Percentiles rank a stretch among this genome's conserved stretches.
phyloP scores from a whole-genome alignment of 2,888 invertebrate genomes.

The Lithodes maja region DNA sequence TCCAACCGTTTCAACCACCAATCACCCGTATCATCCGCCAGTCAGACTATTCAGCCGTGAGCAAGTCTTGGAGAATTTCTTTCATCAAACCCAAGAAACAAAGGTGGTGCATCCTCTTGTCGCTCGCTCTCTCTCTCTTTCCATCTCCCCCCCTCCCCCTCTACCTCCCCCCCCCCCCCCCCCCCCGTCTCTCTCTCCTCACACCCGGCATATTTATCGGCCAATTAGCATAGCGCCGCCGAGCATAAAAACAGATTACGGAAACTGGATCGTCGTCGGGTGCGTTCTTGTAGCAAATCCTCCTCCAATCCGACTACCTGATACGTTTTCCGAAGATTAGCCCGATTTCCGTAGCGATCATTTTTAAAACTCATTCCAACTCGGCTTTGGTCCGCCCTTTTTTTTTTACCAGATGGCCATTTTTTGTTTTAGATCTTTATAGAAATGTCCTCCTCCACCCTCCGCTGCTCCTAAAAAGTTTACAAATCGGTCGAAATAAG shows the following conservation, averaged over 20 bases:
- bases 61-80: neutral
- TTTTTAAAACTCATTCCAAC: too few relatives aligned
- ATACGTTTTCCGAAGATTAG: neutral
- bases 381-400: too few relatives aligned
- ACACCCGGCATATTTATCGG: slow-evolving; percentile 56
- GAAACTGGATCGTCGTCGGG: slow-evolving; percentile 14
- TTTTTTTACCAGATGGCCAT: too few relatives aligned
- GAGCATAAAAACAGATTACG: slow-evolving; percentile 62
- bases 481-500: slow-evolving; percentile 15
- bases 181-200: neutral
- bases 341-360: too few relatives aligned
- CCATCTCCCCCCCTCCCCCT: neutral
- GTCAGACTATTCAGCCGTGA: neutral
- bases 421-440: too few relatives aligned
- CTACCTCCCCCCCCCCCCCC: neutral
- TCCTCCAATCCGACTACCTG: slow-evolving; percentile 1
- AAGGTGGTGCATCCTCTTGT: slow-evolving; percentile 10
- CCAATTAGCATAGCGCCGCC: slow-evolving; percentile 58
- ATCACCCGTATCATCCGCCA: neutral
- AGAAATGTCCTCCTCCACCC: neutral
- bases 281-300: slow-evolving; percentile 17
- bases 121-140: slow-evolving; percentile 9
- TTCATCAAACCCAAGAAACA: slow-evolving; percentile 28
- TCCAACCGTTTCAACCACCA: neutral
- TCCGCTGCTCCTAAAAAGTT: neutral